Conservation (phyloP, 1,140 invertebrate genomes). For the Holotrichia oblita region DNA sequence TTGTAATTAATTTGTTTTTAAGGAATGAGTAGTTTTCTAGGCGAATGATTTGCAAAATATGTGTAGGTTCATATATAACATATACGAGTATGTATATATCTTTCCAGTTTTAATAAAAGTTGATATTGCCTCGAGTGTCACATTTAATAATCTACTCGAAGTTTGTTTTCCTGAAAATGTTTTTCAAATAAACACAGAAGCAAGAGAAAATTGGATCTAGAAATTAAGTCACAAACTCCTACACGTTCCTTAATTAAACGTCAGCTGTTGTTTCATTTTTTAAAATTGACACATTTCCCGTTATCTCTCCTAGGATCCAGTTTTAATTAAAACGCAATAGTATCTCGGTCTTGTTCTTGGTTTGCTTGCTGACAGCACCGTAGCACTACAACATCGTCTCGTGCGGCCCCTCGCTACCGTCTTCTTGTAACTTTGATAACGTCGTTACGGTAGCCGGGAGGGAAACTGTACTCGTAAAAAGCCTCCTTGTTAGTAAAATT, state of each 20-base stretch:
- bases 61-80: no score
- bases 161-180: no score
- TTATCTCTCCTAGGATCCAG: constrained; percentile 9
- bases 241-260: background rate
- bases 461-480: constrained; percentile 41
- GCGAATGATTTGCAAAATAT: no score
- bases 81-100: no score
- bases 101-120: no score
- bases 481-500: constrained; percentile 44
- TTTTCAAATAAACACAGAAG: no score
- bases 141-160: no score
- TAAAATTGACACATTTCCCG: constrained; percentile 11
- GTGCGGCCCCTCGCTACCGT: background rate
- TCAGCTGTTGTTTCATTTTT: constrained; percentile 4
- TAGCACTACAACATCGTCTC: background rate
- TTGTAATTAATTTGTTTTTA: no score
- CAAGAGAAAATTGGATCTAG: background rate
- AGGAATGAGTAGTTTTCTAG: no score
- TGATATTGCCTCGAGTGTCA: no score
- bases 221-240: background rate
- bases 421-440: constrained; percentile 26
- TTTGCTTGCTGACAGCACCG: background rate
- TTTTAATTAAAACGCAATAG: constrained; percentile 33
- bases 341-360: background rate
- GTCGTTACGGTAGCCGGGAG: constrained; percentile 12